Evolutionary conservation across 2,888 invertebrate genomes (phyloP).

Genomic region (Machimus atricapillus): DNA sequence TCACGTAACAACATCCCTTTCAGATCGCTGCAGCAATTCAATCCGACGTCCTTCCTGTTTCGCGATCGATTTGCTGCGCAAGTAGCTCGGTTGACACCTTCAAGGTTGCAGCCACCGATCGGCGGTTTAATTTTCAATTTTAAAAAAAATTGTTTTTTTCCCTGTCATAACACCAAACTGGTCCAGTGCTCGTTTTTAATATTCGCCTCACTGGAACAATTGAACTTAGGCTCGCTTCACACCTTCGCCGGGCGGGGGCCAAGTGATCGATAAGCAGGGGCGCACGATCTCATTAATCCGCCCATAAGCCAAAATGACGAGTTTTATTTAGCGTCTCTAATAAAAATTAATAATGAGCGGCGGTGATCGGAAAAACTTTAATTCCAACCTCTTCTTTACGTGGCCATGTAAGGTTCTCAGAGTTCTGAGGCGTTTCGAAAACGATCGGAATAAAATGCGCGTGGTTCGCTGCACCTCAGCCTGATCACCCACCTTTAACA

Average conservation of each 20-base stretch:
- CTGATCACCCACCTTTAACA: background rate
- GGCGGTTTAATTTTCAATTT: background rate
- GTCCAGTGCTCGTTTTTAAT: background rate
- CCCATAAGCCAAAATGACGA: background rate
- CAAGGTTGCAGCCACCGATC: background rate
- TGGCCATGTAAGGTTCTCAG: background rate
- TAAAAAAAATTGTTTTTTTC: background rate
- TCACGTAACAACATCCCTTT: background rate
- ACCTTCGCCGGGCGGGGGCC: background rate
- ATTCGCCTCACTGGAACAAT: background rate
- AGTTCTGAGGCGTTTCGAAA: background rate
- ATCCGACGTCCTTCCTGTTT: background rate
- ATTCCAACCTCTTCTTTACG: background rate
- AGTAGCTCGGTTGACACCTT: background rate
- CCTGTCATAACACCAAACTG: background rate
- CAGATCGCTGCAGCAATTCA: background rate
- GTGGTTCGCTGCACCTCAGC: background rate
- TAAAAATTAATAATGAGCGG: background rate
- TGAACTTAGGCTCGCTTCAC: background rate
- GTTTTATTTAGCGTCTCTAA: background rate
- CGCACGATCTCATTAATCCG: background rate
- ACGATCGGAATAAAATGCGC: background rate
- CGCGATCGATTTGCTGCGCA: background rate
- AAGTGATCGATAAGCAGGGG: background rate
- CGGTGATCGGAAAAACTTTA: background rate